Percentiles rank a stretch among this genome's conserved stretches.
phyloP scores from a whole-genome alignment of 2,113 vertebrate genomes.

The Ascaphus truei region DNA sequence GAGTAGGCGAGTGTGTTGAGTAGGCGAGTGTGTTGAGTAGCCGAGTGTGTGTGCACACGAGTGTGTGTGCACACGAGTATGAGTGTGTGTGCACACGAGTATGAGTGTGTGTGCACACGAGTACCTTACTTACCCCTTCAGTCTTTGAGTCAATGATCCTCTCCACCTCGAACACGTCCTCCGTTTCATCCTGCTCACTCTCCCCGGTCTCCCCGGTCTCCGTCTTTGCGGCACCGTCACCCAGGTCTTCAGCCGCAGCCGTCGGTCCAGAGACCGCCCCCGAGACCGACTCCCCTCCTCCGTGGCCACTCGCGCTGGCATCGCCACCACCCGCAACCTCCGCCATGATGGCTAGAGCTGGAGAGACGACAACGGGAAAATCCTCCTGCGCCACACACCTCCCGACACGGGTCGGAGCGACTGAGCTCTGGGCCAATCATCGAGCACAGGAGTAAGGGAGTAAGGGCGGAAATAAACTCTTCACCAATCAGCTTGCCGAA shows the following conservation, averaged over 20 bases:
- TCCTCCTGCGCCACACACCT: slow-evolving; percentile 28
- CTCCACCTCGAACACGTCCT: slow-evolving; percentile 93
- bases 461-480: background rate
- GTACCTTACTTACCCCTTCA: slow-evolving; percentile 69
- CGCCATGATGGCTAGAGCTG: slow-evolving; percentile 47
- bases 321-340: slow-evolving; percentile 15
- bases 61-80: background rate
- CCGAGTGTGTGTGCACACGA: background rate
- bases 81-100: no score
- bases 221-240: background rate
- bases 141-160: slow-evolving; percentile 86
- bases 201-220: slow-evolving; percentile 37
- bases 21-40: no score
- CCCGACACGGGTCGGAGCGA: background rate
- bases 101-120: no score
- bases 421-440: background rate
- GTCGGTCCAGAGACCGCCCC: background rate
- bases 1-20: no score
- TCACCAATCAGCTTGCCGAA: background rate
- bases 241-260: background rate
- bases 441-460: background rate
- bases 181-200: slow-evolving; percentile 75
- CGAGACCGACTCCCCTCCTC: background rate
- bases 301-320: background rate
- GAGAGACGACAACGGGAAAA: slow-evolving; percentile 25